Evolutionary conservation across 1,140 invertebrate genomes (phyloP).

Genomic region (Arctopsyche grandis): DNA sequence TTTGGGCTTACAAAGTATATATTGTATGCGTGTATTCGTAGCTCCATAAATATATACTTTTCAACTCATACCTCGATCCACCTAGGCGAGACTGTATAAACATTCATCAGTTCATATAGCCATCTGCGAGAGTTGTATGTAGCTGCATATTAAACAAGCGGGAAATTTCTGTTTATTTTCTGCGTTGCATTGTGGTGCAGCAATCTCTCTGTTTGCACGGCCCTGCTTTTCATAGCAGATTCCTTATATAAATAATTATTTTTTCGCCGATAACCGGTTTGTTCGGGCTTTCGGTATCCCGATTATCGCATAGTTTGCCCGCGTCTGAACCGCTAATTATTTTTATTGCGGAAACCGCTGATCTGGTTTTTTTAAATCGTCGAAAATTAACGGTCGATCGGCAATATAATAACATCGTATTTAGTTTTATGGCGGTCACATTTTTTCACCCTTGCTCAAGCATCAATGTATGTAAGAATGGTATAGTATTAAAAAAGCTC

Average conservation of each 20-base stretch:
- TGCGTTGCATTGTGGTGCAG: conserved; percentile 1
- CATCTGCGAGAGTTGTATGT: conserved; percentile 3
- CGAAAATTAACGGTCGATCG: conserved; percentile 7
- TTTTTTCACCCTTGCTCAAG: not conserved
- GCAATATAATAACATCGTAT: not conserved
- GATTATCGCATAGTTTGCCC: too few species aligned
- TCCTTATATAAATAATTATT: too few species aligned
- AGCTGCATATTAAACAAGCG: not conserved
- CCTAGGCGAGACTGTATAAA: not conserved
- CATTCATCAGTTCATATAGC: conserved; percentile 22
- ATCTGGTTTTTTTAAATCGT: not conserved
- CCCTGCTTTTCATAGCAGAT: too few species aligned
- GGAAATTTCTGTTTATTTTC: conserved; percentile 21
- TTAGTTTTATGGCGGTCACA: not conserved
- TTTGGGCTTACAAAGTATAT: not conserved
- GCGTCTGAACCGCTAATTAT: not conserved
- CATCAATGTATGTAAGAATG: not conserved
- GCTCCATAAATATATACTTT: not conserved
- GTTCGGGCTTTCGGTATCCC: too few species aligned
- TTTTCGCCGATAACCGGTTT: too few species aligned
- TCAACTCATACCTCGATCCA: not conserved
- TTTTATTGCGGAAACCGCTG: conserved; percentile 13
- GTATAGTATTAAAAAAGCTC: not conserved
- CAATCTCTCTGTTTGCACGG: too few species aligned
- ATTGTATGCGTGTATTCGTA: not conserved